phyloP scores from a whole-genome alignment of 2,797 vertebrate species.

The Tokudaia tokunoshimensis region DNA sequence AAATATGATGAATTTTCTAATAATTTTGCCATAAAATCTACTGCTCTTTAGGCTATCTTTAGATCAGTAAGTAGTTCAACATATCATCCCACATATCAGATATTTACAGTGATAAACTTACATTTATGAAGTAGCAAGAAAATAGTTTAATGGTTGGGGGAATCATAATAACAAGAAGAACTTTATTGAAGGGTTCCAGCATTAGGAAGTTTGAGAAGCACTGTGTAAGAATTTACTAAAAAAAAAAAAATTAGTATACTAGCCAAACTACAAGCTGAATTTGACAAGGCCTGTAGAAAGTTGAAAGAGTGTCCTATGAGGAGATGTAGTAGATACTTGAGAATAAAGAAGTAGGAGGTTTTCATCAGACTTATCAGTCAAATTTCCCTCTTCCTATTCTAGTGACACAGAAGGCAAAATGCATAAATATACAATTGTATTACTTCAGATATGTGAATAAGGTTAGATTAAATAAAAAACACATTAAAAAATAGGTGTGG shows the following conservation, averaged over 20 bases:
- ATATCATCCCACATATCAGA: background rate
- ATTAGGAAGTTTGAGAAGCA: background rate
- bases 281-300: constrained; percentile 30
- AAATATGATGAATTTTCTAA: constrained; percentile 1
- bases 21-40: constrained; percentile 48
- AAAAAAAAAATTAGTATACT: background rate
- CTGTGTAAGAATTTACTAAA: constrained; percentile 59
- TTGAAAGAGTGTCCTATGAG: background rate
- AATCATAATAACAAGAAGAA: background rate
- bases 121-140: background rate
- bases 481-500: background rate
- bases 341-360: constrained; percentile 13
- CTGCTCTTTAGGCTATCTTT: constrained; percentile 1
- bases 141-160: background rate
- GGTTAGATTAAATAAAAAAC: background rate
- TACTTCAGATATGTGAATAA: background rate
- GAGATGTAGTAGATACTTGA: background rate
- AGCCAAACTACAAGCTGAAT: constrained; percentile 23
- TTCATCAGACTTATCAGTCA: background rate
- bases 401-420: background rate
- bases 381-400: background rate
- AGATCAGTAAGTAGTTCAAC: too few species aligned
- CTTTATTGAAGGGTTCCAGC: background rate
- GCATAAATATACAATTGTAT: background rate
- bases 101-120: background rate